Evolutionary conservation across 2,888 invertebrate genomes (phyloP), one percentile per base, ranked within the genome.

Genomic region (Drosophila ustulata): DNA sequence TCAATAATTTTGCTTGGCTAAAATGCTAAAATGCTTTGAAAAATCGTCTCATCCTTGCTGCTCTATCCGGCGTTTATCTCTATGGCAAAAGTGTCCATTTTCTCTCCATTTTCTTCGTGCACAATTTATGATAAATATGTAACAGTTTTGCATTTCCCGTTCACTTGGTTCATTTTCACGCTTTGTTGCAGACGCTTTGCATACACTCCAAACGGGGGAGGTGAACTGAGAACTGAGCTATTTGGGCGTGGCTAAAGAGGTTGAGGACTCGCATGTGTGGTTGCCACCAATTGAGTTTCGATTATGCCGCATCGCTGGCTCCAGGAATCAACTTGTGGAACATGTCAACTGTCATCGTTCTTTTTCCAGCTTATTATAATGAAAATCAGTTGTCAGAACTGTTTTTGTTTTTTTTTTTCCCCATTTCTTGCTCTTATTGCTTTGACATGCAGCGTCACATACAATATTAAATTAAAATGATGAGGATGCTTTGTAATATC

Each of bases 151-250:
- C 67, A 67, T 70, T 72, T 73, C 66, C 76, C 25, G 52, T 73
- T 59, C 66, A 61, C 47, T 55, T 53, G 49, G 11, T 61, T 55
- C 55, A 45, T 32, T 58, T 51, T 51, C 57, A 47, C 53, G 76
- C 82, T 71, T 75, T 77, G 80, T 53, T 81, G 81, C 85, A 75
- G 58, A 51, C 62, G 39, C 46, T 82, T 82, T 84, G 77, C 75
- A 82, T 83, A 70, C 34, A 4, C 34, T 37, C 11, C n/a, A 28
- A 28, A 53, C 26, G 37, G 39, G 45, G 2, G 32, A 9, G 9
- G 32, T 8, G 32, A 32, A 5, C n/a, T 11, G 8, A 50, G n/a
- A 32, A 8, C 25, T 39, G 45, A 30, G 23, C n/a, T 41, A 28
- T 7, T 34, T 32, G 49, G 64, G 74, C 69, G 32, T 71, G 76